Evolutionary conservation across 2,113 vertebrate species (phyloP), one percentile per base, ranked within the genome.

Genomic region (Rutilus rutilus): DNA sequence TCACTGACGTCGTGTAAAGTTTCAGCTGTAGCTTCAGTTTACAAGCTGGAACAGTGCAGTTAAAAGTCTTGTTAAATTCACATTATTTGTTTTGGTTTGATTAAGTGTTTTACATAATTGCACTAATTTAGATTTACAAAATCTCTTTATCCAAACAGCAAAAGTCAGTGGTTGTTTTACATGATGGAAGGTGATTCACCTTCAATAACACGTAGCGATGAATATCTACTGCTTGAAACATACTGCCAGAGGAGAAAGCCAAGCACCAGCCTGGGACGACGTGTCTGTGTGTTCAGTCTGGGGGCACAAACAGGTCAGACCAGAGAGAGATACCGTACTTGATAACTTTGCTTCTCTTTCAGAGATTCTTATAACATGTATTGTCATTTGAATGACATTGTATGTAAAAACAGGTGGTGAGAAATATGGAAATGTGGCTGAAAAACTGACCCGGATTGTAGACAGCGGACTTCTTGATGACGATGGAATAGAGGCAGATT

Each of bases 381-480:
- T 71, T 59, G 21, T 2, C 14, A 79, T 79, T 62, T 7, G 2
- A 80, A 25, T 45, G 36, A 27, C 12, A 7, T 57, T 79, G 57
- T 84, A 4, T 84, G 17, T 45, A 33, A 21, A 5, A 50, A 23
- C 71, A 82, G 86, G 50, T 50, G 36, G 8, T 6, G 39, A 64
- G 12, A 9, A 10, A 4, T 52, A 84, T 45, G 33, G 3, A 6
- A 17, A 30, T 50, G 88, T 90, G 62, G 82, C 85, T n/a, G 81
- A 87, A 47, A 60, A 71, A 21, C 84, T 90, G 59, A 59, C 83
- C 59, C 30, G 64, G 39, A 89, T 91, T 69, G 87, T 80, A 64
- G 85, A 90, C 78, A 50, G 47, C 3, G 8, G 17, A 73, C 21
- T 19, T 23, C 4, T 42, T 23, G 0, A 0, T 64, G 6, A 25